Percentiles rank a stretch among this genome's conserved stretches.
Evolutionary conservation across 2,113 vertebrate species (phyloP).

Genomic region (Machaerirhynchus nigripectus): DNA sequence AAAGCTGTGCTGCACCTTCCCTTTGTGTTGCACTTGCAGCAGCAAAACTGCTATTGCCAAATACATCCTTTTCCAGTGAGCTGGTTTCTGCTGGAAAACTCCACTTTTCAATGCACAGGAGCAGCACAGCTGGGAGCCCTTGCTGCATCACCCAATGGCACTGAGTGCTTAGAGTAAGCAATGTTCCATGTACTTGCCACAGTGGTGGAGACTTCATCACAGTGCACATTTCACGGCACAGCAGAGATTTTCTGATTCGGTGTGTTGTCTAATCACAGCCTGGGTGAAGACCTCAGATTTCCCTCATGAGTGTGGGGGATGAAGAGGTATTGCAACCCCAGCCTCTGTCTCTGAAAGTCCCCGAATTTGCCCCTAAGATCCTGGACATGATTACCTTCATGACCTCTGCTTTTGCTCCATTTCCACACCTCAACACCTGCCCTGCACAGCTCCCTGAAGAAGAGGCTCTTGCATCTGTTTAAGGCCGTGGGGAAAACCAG

Average conservation of each 20-base stretch:
- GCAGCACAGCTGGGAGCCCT: neutral
- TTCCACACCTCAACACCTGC: neutral
- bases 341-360: neutral
- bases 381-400: neutral
- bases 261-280: neutral
- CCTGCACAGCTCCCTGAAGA: neutral
- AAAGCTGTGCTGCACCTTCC: neutral
- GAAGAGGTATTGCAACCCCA: neutral
- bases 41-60: neutral
- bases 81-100: neutral
- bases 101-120: neutral
- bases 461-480: neutral
- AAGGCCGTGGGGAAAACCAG: neutral
- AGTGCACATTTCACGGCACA: neutral
- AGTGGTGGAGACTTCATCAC: neutral
- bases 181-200: neutral
- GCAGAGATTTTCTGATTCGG: neutral
- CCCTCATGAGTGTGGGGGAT: neutral
- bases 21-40: rapidly evolving
- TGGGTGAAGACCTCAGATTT: neutral
- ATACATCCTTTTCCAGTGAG: neutral
- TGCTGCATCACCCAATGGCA: rapidly evolving
- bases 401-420: neutral
- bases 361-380: neutral
- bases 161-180: neutral